These are phyloP conservation scores for Dipodomys merriami DNA, from an alignment of 2,113 vertebrate genomes.

Conservation along the genomic window DNA sequence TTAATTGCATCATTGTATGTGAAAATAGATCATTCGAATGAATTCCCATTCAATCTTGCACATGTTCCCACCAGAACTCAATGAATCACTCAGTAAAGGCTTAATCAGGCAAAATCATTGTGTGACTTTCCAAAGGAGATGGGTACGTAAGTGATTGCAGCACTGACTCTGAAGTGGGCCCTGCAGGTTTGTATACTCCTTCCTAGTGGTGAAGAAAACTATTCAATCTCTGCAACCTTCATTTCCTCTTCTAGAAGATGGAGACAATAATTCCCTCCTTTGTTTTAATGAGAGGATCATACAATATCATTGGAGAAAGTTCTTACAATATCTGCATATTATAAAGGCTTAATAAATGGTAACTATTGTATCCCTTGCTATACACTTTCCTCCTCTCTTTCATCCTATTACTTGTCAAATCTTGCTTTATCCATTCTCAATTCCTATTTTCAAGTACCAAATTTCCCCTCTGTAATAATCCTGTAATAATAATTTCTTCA, in stretches of 20 bases:
- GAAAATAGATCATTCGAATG: neutral
- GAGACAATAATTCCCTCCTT: neutral
- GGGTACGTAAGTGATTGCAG: neutral
- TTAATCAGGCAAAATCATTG: neutral
- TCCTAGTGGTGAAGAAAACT: neutral
- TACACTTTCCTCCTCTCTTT: neutral
- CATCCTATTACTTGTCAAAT: neutral
- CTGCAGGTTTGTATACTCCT: neutral
- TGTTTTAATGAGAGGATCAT: neutral
- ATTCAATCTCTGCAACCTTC: neutral
- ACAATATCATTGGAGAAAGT: neutral
- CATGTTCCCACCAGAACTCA: neutral
- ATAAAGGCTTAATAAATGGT: neutral
- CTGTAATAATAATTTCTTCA: neutral
- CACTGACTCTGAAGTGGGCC: neutral
- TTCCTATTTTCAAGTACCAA: neutral
- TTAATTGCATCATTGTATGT: neutral
- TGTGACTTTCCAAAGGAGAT: neutral
- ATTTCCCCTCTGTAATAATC: neutral
- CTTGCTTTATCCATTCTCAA: neutral
- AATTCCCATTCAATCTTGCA: neutral
- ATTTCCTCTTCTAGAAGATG: neutral
- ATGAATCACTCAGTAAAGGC: neutral
- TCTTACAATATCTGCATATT: neutral
- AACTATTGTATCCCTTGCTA: neutral